Conservation (phyloP, 1,140 invertebrate species). For the Hestina assimilis region DNA sequence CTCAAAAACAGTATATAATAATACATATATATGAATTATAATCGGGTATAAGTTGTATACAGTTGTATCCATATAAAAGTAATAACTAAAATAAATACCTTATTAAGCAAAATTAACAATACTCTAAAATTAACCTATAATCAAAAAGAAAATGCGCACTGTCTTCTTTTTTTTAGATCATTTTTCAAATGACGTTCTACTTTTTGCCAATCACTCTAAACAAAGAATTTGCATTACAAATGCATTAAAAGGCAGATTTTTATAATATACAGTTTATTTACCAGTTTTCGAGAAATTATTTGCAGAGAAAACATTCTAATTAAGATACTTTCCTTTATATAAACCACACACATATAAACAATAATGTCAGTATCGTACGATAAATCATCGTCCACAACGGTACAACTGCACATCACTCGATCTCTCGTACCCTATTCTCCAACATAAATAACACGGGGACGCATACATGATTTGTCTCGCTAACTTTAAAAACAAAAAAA, state of each 20-base stretch:
- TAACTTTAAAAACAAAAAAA: constrained; percentile 52
- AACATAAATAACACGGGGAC: constrained; percentile 48
- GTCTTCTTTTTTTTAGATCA: constrained; percentile 41
- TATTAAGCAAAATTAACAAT: constrained; percentile 70
- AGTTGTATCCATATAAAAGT: constrained; percentile 74
- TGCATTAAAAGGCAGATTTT: constrained; percentile 73
- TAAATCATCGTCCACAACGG: constrained; percentile 33
- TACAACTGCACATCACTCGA: constrained; percentile 50
- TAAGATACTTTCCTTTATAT: constrained; percentile 28
- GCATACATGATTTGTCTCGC: constrained; percentile 54
- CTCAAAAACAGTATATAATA: constrained; percentile 36
- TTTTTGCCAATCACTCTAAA: constrained; percentile 42
- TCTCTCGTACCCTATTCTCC: constrained; percentile 37
- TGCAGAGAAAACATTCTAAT: constrained; percentile 39
- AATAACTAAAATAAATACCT: constrained; percentile 78
- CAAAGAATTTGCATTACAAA: constrained; percentile 53
- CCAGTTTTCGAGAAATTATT: constrained; percentile 44
- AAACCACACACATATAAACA: constrained; percentile 45
- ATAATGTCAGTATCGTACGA: constrained; percentile 28
- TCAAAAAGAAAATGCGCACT: constrained; percentile 66
- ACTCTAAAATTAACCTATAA: constrained; percentile 60
- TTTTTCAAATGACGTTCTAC: constrained; percentile 28
- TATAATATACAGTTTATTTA: constrained; percentile 62
- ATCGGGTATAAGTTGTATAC: constrained; percentile 68
- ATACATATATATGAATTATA: constrained; percentile 27